Evolutionary conservation across 2,113 vertebrate genomes (phyloP), one percentile per base, ranked within the genome.

Genomic region (Cyprinodon brontotheroides): DNA sequence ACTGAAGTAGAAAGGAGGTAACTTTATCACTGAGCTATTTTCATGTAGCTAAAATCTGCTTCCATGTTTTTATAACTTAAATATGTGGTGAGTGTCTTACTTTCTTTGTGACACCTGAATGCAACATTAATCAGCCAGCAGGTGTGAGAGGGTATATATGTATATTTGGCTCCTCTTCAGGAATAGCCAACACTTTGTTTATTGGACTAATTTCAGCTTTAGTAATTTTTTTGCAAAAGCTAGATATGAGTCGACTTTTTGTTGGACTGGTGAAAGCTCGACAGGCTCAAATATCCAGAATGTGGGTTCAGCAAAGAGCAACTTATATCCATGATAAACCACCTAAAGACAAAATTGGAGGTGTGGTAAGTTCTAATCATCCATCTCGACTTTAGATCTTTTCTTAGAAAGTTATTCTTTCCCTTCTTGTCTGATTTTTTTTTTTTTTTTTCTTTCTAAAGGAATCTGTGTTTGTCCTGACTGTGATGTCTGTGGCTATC

Each of bases 381-480:
- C 50, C 17, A 20, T 2, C 5, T 53, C 1, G 50, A 53, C 2
- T 53, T 15, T 48, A 20, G 5, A 17, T 6, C 2, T 53, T 53
- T 53, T n/a, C 15, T 53, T n/a, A 53, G 15, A n/a, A 53, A 53
- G 17, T 53, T 20, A 20, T 1, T 3, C 2, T 53, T 14, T 50
- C 5, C 9, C 9, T 48, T 48, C 9, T 48, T 48, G 47, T 9
- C 4, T 53, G 48, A 6, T 6, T 14, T 20, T 2, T 53, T 15
- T 15, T 4, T 6, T 20, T 50, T 50, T 14, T 53, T n/a, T 0
- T 53, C n/a, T 53, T 0, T 45, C 38, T 65, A 5, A 78, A 93
- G 90, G 69, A 91, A 40, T 64, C 78, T 0, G n/a, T n/a, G 1
- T 73, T 88, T 2, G 92, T 63, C 11, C 5, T 91, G 78, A 67